phyloP scores from a whole-genome alignment of 1,140 invertebrate species.

The Drosophila sp. region DNA sequence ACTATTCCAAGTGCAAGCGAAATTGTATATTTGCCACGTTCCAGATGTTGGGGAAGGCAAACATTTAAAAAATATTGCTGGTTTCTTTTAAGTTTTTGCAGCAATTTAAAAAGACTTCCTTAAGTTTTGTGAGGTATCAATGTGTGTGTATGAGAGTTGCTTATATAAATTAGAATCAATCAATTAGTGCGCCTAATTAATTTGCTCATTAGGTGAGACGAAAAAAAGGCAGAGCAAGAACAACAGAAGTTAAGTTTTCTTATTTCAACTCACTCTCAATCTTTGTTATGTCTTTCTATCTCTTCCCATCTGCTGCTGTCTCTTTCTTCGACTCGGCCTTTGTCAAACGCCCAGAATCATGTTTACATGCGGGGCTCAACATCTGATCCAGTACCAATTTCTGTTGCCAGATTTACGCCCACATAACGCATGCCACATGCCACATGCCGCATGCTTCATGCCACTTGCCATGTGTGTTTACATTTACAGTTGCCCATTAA shows the following conservation, averaged over 20 bases:
- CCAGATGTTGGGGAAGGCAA: no score
- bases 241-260: constrained; percentile 20
- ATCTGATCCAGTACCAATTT: constrained; percentile 1
- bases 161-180: constrained; percentile 69
- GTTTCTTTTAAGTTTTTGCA: no score
- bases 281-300: no score
- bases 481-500: constrained; percentile 42
- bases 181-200: constrained; percentile 77
- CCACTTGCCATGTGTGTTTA: constrained; percentile 33
- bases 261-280: not conserved
- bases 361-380: constrained; percentile 2
- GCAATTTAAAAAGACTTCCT: not conserved
- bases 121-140: constrained; percentile 4
- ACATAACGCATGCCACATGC: constrained; percentile 6
- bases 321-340: not conserved
- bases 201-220: constrained; percentile 63
- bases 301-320: not conserved
- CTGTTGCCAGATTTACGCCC: constrained; percentile 11
- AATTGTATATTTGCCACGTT: not conserved
- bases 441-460: constrained; percentile 3
- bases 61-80: no score
- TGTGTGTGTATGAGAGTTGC: not conserved
- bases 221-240: constrained; percentile 14
- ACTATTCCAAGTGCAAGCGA: not conserved
- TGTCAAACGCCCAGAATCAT: not conserved